Evolutionary conservation across 2,113 vertebrate species (phyloP), one percentile per base, ranked within the genome.

Genomic region (Chiloscyllium plagiosum): DNA sequence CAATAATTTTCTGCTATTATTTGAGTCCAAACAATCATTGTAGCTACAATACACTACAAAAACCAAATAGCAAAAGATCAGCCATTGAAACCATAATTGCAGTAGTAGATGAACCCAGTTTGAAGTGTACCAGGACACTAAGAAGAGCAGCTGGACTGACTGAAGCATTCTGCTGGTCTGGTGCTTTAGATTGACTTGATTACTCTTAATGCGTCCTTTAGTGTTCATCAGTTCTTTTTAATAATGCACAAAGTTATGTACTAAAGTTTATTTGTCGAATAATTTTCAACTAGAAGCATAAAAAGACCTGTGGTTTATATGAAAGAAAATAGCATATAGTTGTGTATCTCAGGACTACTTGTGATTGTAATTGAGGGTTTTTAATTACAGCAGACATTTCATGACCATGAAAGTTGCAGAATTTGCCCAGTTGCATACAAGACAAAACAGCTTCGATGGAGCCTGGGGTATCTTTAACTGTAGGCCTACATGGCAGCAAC

Each of bases 371-470:
- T 52, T 47, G 68, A 52, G 47, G 24, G 0, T 37, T 47, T 95
- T 70, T 72, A 29, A 47, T 37, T 13, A 94, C 37, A 94, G 20
- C 93, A 94, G 42, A 72, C 69, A 95, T 72, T 72, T 95, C 94
- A 76, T 52, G 93, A 42, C 66, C 68, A 47, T 94, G 42, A 95
- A 33, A 72, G 50, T 47, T 95, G 94, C 69, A 95, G 37, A 95
- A 95, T 52, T 47, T 76, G 42, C 69, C 50, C 3, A 47, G 8
- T 69, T 69, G n/a, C 15, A 70, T 66, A 72, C 50, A 95, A 95
- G 94, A 72, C 68, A 95, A 42, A 95, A 72, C 37, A 95, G 42
- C 29, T 70, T 95, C 72, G 94, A 70, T 95, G 50, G 24, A 76
- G 69, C 47, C 42, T 90, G 69, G 29, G 42, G 12, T 95, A 95